Base-by-base conservation (phyloP, 2,888 invertebrate species). In the Notodonta ziczac region DNA sequence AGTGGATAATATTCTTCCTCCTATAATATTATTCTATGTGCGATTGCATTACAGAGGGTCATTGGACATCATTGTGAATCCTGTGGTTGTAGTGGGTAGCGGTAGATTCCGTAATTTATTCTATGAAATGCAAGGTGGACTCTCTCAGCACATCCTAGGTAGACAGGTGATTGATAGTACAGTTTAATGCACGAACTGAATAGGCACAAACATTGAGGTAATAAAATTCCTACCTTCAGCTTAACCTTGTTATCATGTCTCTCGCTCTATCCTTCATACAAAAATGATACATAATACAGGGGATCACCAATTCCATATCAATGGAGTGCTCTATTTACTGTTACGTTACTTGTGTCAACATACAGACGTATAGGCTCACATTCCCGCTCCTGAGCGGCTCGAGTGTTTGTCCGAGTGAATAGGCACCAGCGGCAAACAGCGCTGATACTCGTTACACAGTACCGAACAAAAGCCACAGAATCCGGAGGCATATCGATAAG, bases 321-420 rank as follows among this genome's bases (percentile, higher is more conserved):
- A 24, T 62, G 60, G 16, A 56, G 44, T 32, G 35, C n/a, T 48
- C 24, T 35, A 46, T 46, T 57, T 35, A n/a, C 54, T 39, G 39
- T 14, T 39, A 39, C 39, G 39, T 54, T 54, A 54, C 54, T 54
- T 54, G 39, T 54, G 70, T 65, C 68, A 67, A 67, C 62, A 64
- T 68, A 60, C 61, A 66, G 61, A 54, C 58, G 50, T 61, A 57
- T 55, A 58, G 58, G 24, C 63, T 65, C 65, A 66, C 62, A 67
- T 66, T 62, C 61, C 59, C 62, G 58, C 58, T 44, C 52, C 54
- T 50, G 51, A 56, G 56, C 57, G 56, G 57, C 52, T 63, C 60
- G 50, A 75, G 62, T 72, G 68, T 74, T 75, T 70, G 70, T 63
- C 60, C 48, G 60, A 70, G 63, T 66, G 66, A 66, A 74, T 72